These are phyloP conservation scores for Lophura swinhoii DNA, from an alignment of 2,797 vertebrate species.

Conservation along the genomic window DNA sequence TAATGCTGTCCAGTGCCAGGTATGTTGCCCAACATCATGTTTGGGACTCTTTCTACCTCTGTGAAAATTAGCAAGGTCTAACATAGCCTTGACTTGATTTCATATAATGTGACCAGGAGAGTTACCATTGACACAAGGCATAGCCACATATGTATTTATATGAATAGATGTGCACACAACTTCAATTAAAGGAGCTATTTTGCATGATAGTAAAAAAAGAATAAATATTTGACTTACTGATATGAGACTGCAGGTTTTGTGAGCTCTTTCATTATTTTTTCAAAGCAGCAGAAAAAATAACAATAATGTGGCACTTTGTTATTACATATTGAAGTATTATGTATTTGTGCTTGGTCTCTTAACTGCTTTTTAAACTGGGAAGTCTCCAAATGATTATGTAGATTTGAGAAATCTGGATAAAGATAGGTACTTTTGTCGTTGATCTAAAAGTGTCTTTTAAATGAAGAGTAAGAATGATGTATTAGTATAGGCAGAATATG, in stretches of 20 bases:
- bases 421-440: not conserved
- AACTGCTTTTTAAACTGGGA: not conserved
- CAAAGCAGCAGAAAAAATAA: not conserved
- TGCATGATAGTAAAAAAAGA: not conserved
- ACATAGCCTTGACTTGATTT: not conserved
- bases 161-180: not conserved
- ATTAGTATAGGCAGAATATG: not conserved
- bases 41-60: too few relatives aligned
- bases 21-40: not conserved
- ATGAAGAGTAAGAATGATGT: not conserved
- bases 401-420: not conserved
- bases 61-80: not conserved
- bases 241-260: not conserved
- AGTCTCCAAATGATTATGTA: not conserved
- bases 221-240: not conserved
- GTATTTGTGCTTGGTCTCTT: not conserved
- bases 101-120: not conserved
- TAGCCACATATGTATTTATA: not conserved
- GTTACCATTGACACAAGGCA: not conserved
- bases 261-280: not conserved
- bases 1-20: not conserved
- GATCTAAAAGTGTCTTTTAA: not conserved
- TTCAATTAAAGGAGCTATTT: not conserved
- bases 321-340: not conserved
- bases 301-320: not conserved